Percentiles rank a stretch among this genome's conserved stretches.
Evolutionary conservation across 2,888 invertebrate species (phyloP).

Genomic region (Podabrus alpinus): DNA sequence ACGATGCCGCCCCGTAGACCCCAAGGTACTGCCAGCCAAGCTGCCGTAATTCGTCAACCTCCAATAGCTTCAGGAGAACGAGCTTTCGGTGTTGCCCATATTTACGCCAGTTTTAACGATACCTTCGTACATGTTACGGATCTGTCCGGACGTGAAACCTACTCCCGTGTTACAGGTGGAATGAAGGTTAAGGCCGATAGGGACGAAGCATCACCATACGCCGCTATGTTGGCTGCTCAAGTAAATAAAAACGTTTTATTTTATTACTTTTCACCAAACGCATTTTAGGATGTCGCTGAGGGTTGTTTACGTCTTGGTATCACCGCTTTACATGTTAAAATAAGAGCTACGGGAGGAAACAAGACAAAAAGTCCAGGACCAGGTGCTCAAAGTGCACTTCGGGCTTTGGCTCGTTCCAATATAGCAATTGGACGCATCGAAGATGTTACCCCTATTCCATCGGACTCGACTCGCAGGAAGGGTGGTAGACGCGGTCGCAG

Average conservation of each 20-base stretch:
- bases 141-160: slow-evolving; percentile 94
- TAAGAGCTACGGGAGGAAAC: slow-evolving; percentile 98
- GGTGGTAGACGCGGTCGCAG: slow-evolving; percentile 99
- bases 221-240: slow-evolving; percentile 99
- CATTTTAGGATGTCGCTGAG: slow-evolving; percentile 91
- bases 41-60: slow-evolving; percentile 87
- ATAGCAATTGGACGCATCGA: slow-evolving; percentile 99
- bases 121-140: slow-evolving; percentile 99
- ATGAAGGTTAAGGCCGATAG: slow-evolving; percentile 99
- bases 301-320: slow-evolving; percentile 97
- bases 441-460: slow-evolving; percentile 99
- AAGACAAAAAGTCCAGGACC: slow-evolving; percentile 99
- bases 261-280: not conserved
- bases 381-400: slow-evolving; percentile 96
- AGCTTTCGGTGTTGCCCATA: slow-evolving; percentile 99
- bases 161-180: slow-evolving; percentile 93
- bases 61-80: slow-evolving; percentile 97
- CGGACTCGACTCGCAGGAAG: slow-evolving; percentile 99
- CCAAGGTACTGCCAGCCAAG: slow-evolving; percentile 95
- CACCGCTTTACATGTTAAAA: slow-evolving; percentile 96
- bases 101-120: slow-evolving; percentile 99
- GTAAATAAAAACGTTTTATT: slow-evolving; percentile 56
- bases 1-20: slow-evolving; percentile 97
- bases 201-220: slow-evolving; percentile 99
- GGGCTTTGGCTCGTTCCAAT: slow-evolving; percentile 96